phyloP scores from a whole-genome alignment of 2,888 invertebrate genomes.

The Euproctis similis region DNA sequence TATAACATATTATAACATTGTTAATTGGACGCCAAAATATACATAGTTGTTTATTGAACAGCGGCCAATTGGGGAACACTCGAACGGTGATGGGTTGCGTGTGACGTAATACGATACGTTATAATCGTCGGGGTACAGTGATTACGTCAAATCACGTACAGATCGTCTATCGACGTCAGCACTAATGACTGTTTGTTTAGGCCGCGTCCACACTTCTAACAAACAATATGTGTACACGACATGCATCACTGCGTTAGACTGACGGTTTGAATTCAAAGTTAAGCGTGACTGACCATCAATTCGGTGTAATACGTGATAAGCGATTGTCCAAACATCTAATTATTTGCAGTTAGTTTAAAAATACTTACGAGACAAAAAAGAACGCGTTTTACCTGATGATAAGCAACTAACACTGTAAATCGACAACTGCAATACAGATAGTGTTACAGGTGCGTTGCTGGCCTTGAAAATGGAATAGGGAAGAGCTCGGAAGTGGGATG shows the following conservation, averaged over 20 bases:
- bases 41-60: not conserved
- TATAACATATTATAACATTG: no score
- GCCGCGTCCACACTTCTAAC: constrained; percentile 38
- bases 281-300: constrained; percentile 24
- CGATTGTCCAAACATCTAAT: no score
- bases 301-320: no score
- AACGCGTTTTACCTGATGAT: no score
- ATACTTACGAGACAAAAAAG: no score
- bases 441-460: no score
- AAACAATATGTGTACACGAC: constrained; percentile 46
- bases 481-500: no score
- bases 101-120: constrained; percentile 23
- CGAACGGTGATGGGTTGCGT: constrained; percentile 25
- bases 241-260: constrained; percentile 51
- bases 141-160: constrained; percentile 14
- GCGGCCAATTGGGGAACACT: constrained; percentile 20
- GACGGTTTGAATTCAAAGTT: constrained; percentile 34
- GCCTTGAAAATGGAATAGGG: no score
- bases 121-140: constrained; percentile 15
- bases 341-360: no score
- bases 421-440: no score
- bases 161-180: constrained; percentile 21
- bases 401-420: no score
- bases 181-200: constrained; percentile 66
- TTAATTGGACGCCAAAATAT: not conserved